phyloP scores from a whole-genome alignment of 2,888 invertebrate genomes.

The Apotomis turbidana region DNA sequence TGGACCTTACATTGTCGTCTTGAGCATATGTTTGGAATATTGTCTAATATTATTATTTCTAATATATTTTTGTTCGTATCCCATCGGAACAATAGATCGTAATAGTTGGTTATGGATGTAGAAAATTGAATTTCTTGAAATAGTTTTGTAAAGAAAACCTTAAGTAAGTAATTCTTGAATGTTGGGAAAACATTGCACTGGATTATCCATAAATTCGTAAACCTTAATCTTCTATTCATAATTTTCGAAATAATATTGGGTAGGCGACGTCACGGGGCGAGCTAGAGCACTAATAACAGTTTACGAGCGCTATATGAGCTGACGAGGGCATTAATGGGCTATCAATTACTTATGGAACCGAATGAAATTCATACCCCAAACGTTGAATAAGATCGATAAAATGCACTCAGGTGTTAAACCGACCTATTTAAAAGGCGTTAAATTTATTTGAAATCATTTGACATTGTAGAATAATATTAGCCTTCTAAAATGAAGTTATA shows the following conservation, averaged over 20 bases:
- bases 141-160: too few species aligned
- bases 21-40: neutral
- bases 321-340: slow-evolving; percentile 31
- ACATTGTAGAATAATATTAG: too few species aligned
- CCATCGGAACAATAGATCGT: neutral
- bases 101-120: neutral
- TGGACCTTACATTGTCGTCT: slow-evolving; percentile 9
- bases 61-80: slow-evolving; percentile 4
- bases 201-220: too few species aligned
- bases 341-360: slow-evolving; percentile 28
- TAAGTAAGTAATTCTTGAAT: too few species aligned
- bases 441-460: too few species aligned
- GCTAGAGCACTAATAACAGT: slow-evolving; percentile 15
- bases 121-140: too few species aligned
- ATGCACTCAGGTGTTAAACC: slow-evolving; percentile 6
- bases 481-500: too few species aligned
- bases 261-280: neutral
- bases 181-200: too few species aligned
- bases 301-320: slow-evolving; percentile 31
- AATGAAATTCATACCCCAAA: slow-evolving; percentile 2
- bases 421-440: neutral
- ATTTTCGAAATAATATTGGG: neutral
- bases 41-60: slow-evolving; percentile 11
- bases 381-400: neutral
- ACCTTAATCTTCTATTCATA: too few species aligned